Evolutionary conservation across 1,140 invertebrate species (phyloP), one percentile per base, ranked within the genome.

Genomic region (Teleogryllus occipitalis): DNA sequence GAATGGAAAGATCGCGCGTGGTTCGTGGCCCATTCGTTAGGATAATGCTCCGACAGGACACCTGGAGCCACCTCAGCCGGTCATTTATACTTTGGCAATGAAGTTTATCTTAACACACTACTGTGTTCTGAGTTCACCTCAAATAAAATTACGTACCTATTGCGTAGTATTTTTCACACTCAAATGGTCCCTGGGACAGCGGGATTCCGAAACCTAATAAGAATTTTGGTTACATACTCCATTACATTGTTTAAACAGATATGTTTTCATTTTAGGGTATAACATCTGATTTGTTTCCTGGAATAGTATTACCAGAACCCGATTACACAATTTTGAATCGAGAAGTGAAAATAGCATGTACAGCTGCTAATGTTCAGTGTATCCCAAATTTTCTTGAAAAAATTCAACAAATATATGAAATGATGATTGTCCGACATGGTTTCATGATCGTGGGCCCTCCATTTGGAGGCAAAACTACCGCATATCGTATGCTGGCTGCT

Each of bases 361-460:
- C 83, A 49, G 86, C 86, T 78, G 84, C 86, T 77, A 90, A 90
- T 82, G 81, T 91, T 8, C 89, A 91, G 82, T 88, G 87, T 81
- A 88, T 87, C 8, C 80, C 85, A 22, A 89, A 89, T 83, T 91
- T 91, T 86, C 79, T 89, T 79, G 88, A 90, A 83, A 91, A 91
- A 84, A 91, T 96, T 48, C 94, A 96, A 81, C 94, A 98, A 87
- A 90, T 98, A 21, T 98, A 97, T 85, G 96, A 98, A 87, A 98
- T 98, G 96, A 97, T 98, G 89, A 92, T 97, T 65, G 95, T 97
- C 0, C 89, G 95, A 47, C 96, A 97, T 85, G 94, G 94, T 12
- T 89, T 95, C 73, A 95, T 95, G 93, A 92, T 98, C 80, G 95
- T 98, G 7, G 97, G 97, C n/a, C 89, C 92, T 83, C 95, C 97